Percentiles rank a stretch among this genome's conserved stretches.
phyloP scores from a whole-genome alignment of 2,888 invertebrate species.

The Metalampra italica region DNA sequence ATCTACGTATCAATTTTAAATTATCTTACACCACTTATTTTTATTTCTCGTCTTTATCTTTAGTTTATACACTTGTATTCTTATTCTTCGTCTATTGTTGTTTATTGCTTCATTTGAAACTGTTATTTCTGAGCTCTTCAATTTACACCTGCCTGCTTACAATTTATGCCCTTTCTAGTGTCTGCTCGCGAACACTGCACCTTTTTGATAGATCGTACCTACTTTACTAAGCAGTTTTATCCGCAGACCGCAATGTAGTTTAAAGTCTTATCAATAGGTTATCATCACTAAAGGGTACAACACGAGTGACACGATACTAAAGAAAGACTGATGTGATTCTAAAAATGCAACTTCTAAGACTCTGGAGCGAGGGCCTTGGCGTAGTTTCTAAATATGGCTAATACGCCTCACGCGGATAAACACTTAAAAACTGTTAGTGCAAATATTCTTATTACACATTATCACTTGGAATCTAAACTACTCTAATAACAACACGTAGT shows the following conservation, averaged over 20 bases:
- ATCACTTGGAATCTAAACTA: background rate
- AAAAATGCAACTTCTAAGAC: slow-evolving; percentile 13
- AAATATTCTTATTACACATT: background rate
- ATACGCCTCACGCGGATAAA: slow-evolving; percentile 34
- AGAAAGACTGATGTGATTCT: slow-evolving; percentile 16
- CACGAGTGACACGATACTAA: slow-evolving; percentile 19
- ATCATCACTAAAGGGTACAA: slow-evolving; percentile 29
- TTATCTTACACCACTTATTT: slow-evolving; percentile 31
- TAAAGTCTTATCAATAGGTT: slow-evolving; percentile 46
- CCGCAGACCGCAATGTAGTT: background rate
- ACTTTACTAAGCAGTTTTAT: background rate
- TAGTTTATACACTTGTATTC: slow-evolving; percentile 23
- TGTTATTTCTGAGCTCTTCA: slow-evolving; percentile 19
- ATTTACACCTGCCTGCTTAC: too few species aligned
- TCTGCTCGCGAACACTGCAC: slow-evolving; percentile 28
- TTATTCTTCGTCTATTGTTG: slow-evolving; percentile 20
- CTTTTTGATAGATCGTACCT: background rate
- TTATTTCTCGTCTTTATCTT: slow-evolving; percentile 47
- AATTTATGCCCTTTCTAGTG: slow-evolving; percentile 34
- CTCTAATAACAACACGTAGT: too few species aligned
- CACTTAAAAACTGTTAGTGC: slow-evolving; percentile 21
- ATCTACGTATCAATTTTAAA: slow-evolving; percentile 13
- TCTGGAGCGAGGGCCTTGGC: slow-evolving; percentile 42
- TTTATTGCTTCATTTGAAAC: slow-evolving; percentile 19
- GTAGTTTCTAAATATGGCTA: slow-evolving; percentile 49